These are phyloP conservation scores for Drosophila greeni DNA, from an alignment of 2,888 invertebrate species.

Conservation along the genomic window DNA sequence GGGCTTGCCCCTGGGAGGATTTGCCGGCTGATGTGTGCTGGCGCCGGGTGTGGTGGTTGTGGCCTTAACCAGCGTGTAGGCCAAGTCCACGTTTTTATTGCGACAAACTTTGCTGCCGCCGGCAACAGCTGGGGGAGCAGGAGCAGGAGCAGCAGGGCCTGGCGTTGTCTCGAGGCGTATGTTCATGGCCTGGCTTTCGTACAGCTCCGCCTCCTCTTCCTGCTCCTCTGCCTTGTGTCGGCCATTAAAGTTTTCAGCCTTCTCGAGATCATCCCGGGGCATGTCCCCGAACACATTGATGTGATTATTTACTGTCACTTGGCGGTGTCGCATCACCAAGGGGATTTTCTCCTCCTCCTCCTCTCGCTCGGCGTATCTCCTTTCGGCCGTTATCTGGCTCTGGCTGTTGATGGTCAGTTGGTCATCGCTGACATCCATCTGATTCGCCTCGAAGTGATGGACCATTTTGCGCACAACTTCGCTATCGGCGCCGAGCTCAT, in stretches of 20 bases:
- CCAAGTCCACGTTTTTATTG: slow-evolving; percentile 79
- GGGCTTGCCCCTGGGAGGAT: slow-evolving; percentile 28
- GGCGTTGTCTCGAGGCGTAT: slow-evolving; percentile 63
- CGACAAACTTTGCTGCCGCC: slow-evolving; percentile 71
- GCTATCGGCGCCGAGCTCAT: slow-evolving; percentile 56
- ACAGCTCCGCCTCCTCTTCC: slow-evolving; percentile 27
- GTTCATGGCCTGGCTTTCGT: slow-evolving; percentile 74
- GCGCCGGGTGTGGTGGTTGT: slow-evolving; percentile 12
- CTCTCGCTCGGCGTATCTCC: background rate
- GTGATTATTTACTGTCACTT: slow-evolving; percentile 79
- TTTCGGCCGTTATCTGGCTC: slow-evolving; percentile 65
- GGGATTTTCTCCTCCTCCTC: slow-evolving; percentile 14
- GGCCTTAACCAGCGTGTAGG: slow-evolving; percentile 75
- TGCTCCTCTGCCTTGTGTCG: background rate
- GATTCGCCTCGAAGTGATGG: slow-evolving; percentile 76
- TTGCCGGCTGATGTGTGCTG: slow-evolving; percentile 8
- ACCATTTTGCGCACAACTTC: slow-evolving; percentile 78
- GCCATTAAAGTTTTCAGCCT: slow-evolving; percentile 42
- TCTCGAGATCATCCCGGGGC: slow-evolving; percentile 16
- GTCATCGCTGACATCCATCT: slow-evolving; percentile 33
- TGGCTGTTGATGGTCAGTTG: slow-evolving; percentile 79
- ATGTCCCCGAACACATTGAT: slow-evolving; percentile 68
- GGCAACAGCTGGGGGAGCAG: slow-evolving; percentile 4
- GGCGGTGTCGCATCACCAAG: slow-evolving; percentile 48
- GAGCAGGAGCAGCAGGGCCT: background rate